A percentile compares a stretch with the other conserved stretches of the same genome.
Evolutionary conservation across 2,113 vertebrate genomes (phyloP).

Genomic region (Brienomyrus longianalis): DNA sequence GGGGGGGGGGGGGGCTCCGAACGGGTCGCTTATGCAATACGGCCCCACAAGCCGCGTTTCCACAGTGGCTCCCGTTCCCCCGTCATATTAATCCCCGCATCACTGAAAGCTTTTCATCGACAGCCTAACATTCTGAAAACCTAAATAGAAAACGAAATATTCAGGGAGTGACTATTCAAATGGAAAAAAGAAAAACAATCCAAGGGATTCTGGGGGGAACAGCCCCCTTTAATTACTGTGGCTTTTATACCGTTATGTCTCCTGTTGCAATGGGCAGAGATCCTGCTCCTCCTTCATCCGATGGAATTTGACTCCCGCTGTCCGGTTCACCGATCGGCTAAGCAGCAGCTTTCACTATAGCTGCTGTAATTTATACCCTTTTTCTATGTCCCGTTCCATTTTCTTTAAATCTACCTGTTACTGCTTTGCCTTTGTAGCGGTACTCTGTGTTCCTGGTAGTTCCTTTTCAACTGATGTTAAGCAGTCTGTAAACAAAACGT

Average conservation of each 20-base stretch:
- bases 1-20: background rate
- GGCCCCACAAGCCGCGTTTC: background rate
- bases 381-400: background rate
- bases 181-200: background rate
- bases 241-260: background rate
- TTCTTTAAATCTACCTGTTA: background rate
- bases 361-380: background rate
- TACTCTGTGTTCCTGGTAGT: background rate
- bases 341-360: slow-evolving; percentile 7
- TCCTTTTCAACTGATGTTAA: background rate
- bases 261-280: background rate
- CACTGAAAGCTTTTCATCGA: background rate
- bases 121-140: background rate
- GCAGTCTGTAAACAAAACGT: background rate
- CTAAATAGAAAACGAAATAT: background rate
- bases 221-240: background rate
- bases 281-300: slow-evolving; percentile 43
- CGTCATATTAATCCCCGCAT: background rate
- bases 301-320: slow-evolving; percentile 59
- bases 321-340: slow-evolving; percentile 25
- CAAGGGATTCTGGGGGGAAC: background rate
- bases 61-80: background rate
- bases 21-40: background rate
- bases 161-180: background rate
- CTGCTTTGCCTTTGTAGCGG: background rate